These are phyloP conservation scores for Anas bernieri DNA, from an alignment of 2,797 vertebrate genomes.

Conservation along the genomic window DNA sequence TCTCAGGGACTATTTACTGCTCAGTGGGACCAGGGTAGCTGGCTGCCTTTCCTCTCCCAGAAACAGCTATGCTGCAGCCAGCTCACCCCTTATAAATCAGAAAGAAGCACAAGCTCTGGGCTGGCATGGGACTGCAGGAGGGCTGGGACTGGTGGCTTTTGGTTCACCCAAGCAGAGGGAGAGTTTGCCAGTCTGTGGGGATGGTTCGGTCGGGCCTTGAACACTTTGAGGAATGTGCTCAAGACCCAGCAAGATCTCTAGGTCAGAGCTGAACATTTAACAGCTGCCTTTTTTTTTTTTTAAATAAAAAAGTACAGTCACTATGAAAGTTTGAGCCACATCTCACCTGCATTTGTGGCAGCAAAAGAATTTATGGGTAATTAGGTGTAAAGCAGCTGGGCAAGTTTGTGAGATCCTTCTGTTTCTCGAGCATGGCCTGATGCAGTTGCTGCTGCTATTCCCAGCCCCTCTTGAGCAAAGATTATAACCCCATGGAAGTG, in stretches of 20 bases:
- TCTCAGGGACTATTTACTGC: background rate
- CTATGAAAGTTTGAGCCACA: background rate
- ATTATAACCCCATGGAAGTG: background rate
- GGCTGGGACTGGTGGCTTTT: background rate
- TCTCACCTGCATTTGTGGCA: background rate
- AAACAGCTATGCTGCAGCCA: background rate
- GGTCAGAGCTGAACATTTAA: background rate
- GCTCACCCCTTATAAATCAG: background rate
- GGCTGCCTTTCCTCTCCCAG: background rate
- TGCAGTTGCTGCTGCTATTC: background rate
- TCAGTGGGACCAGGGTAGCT: background rate
- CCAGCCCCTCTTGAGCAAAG: background rate
- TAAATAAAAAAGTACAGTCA: background rate
- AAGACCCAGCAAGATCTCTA: background rate
- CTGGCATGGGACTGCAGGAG: background rate
- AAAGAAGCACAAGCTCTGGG: background rate
- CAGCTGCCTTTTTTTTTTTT: background rate
- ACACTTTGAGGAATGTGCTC: background rate
- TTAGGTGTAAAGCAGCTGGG: background rate
- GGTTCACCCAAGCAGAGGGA: background rate
- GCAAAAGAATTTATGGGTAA: background rate
- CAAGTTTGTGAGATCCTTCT: background rate
- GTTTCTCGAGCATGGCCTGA: background rate
- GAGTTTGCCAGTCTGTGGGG: background rate
- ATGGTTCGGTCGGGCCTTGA: background rate